Conservation (phyloP, 1,140 invertebrate species). For the Tetramorium alpestre region DNA sequence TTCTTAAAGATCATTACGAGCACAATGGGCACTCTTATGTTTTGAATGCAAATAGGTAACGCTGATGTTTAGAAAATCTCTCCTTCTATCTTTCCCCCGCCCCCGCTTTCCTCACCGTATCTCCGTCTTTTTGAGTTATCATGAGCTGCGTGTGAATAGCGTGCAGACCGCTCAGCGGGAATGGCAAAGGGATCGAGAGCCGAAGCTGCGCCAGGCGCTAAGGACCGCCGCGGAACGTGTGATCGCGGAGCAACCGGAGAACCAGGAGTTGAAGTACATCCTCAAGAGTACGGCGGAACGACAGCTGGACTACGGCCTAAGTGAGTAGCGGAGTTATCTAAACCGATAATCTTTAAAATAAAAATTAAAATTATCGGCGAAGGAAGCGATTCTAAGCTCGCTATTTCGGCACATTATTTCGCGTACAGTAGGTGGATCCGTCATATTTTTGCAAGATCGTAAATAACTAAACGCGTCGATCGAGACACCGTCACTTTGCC, state of each 20-base stretch:
- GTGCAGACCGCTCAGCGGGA: conserved; percentile 75
- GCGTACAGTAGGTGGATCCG: neutral
- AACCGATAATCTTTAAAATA: neutral
- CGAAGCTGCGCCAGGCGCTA: conserved; percentile 71
- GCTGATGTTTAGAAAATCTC: conserved; percentile 14
- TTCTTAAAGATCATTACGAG: conserved; percentile 79
- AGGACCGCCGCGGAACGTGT: conserved; percentile 74
- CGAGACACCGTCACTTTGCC: neutral
- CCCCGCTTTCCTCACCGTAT: neutral
- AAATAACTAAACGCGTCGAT: conserved; percentile 25
- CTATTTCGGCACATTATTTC: neutral
- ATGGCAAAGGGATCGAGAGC: conserved; percentile 77
- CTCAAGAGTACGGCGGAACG: conserved; percentile 80
- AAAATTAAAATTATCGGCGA: neutral
- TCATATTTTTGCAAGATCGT: neutral
- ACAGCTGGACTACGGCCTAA: conserved; percentile 81
- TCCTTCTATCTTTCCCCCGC: no score
- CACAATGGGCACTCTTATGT: conserved; percentile 76
- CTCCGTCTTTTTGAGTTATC: neutral
- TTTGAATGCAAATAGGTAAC: conserved; percentile 80
- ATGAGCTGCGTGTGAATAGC: conserved; percentile 63
- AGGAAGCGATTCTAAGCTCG: neutral
- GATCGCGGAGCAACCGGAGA: conserved; percentile 73
- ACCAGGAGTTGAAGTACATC: conserved; percentile 76
- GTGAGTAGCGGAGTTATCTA: conserved; percentile 66